A percentile compares a stretch with the other conserved stretches of the same genome.
Evolutionary conservation across 37 sponge, comb jelly and placozoan genomes (phyloP).

Genomic region (Tethya wilhelma): DNA sequence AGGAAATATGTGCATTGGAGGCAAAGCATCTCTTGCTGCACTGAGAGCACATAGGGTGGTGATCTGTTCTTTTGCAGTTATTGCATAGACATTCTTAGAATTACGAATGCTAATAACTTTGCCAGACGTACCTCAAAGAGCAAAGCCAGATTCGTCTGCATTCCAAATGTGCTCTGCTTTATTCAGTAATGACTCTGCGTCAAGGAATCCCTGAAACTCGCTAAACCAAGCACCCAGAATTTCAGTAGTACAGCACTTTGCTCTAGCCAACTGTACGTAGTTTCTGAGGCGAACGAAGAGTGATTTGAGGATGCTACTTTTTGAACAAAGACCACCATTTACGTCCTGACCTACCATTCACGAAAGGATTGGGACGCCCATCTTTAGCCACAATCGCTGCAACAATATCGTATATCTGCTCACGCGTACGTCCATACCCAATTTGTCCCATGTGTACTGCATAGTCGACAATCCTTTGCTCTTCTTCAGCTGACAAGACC

Average conservation of each 20-base stretch:
- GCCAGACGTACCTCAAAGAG: conserved; percentile 28
- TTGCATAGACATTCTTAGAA: too few species aligned
- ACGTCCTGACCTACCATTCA: conserved; percentile 17
- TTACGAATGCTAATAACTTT: too few species aligned
- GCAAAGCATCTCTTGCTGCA: conserved; percentile 35
- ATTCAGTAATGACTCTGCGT: background rate
- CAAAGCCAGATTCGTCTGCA: conserved; percentile 45
- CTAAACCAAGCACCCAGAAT: conserved; percentile 20
- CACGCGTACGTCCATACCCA: conserved; percentile 34
- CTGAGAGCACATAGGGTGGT: conserved; percentile 34
- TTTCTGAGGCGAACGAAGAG: too few species aligned
- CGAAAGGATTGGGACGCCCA: conserved; percentile 34
- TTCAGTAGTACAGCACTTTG: too few species aligned
- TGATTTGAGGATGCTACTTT: too few species aligned
- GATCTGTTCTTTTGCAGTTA: conserved; percentile 59
- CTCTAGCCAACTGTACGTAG: too few species aligned
- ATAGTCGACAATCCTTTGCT: conserved; percentile 19
- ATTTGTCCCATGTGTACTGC: conserved; percentile 35
- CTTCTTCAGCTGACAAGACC: conserved; percentile 22
- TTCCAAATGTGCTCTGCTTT: conserved; percentile 42
- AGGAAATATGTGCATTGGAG: too few species aligned
- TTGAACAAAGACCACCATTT: conserved; percentile 42
- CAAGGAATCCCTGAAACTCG: conserved; percentile 17
- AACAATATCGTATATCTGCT: conserved; percentile 26
- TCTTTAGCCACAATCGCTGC: conserved; percentile 15